Evolutionary conservation across 2,888 invertebrate genomes (phyloP), one percentile per base, ranked within the genome.

Genomic region (Drosophila prolongata): DNA sequence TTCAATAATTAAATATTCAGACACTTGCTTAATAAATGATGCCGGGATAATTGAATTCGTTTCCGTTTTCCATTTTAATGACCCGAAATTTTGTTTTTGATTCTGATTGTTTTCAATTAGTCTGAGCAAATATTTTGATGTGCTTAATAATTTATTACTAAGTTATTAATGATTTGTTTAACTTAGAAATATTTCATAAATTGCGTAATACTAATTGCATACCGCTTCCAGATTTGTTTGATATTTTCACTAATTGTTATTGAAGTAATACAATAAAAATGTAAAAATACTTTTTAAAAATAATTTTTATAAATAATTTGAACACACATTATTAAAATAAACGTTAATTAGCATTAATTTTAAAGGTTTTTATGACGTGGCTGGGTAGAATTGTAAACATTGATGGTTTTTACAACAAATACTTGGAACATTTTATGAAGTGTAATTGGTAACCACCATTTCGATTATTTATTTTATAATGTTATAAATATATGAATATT

Each of bases 121-220:
- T 11, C 30, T 61, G 37, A 38, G 13, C 35, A 61, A 61, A 60
- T 61, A 61, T 16, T 37, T 46, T 19, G n/a, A n/a, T 30, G 40
- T 54, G 14, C 27, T 14, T 38, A 27, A 40, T 58, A 13, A 27
- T 8, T 34, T 40, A 40, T 55, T 30, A n/a, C 8, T 27, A 9
- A 46, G n/a, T 58, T 34, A 60, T 30, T 47, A 49, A 47, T 35
- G 47, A 47, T 61, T 59, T 61, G 46, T 14, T 53, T 59, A 34
- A 34, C 47, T 47, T 40, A 61, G 46, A 30, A 47, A 47, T 30
- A 30, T 30, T 47, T 10, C n/a, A 47, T 47, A 9, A 30, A 47
- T 61, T 47, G 13, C 38, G 61, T 13, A 62, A 61, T 46, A 59
- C 30, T 58, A 61, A 62, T 62, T 30, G 19, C 44, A 30, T 19